Conservation (phyloP, 2,888 invertebrate genomes). For the Masnerella sp. region DNA sequence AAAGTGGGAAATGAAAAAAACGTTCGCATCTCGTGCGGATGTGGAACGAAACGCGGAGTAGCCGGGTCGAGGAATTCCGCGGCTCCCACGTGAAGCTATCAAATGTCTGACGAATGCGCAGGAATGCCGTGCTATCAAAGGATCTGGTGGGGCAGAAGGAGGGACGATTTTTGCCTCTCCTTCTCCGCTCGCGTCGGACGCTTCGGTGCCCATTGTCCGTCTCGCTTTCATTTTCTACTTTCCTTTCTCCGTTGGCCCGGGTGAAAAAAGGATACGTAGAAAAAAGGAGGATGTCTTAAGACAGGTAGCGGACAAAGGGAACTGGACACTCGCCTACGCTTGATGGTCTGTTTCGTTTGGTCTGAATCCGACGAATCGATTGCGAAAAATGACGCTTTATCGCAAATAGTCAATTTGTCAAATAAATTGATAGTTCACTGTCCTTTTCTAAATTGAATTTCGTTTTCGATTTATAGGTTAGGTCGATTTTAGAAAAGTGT, state of each 20-base stretch:
- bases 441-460: too few relatives aligned
- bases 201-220: constrained; percentile 56
- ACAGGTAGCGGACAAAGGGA: constrained; percentile 77
- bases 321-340: constrained; percentile 74
- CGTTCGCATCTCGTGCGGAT: constrained; percentile 13
- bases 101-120: constrained; percentile 77
- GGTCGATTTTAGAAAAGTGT: too few relatives aligned
- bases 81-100: constrained; percentile 75
- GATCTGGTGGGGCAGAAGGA: constrained; percentile 66
- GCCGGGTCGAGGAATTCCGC: constrained; percentile 68
- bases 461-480: too few relatives aligned
- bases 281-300: constrained; percentile 72
- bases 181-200: constrained; percentile 49
- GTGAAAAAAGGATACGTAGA: constrained; percentile 62
- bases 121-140: constrained; percentile 76
- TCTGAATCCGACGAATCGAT: constrained; percentile 14
- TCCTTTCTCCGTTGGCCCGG: constrained; percentile 47
- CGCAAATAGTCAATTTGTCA: constrained; percentile 15
- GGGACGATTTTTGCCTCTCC: constrained; percentile 32
- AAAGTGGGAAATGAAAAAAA: neutral
- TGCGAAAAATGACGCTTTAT: constrained; percentile 9
- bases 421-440: neutral
- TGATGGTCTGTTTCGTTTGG: constrained; percentile 65
- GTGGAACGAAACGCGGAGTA: constrained; percentile 61
- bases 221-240: constrained; percentile 61